Base-by-base conservation (phyloP, 2,113 vertebrate genomes). In the Etheostoma spectabile region DNA sequence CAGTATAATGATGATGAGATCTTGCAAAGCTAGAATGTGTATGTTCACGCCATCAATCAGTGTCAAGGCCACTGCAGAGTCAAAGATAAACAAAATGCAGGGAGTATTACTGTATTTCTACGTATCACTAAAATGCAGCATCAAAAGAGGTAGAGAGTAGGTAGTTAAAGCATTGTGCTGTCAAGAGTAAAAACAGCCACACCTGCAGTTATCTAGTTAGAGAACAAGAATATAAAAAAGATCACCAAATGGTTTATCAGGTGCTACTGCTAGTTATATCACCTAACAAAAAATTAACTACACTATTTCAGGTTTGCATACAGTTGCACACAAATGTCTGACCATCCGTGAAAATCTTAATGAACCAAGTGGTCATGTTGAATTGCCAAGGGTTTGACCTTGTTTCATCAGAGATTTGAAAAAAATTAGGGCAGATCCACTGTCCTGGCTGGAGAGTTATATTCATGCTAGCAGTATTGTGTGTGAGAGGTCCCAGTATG, bases 381-480 rank as follows among this genome's bases (percentile, higher is more conserved):
- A 84, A 64, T 33, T 82, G 46, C 27, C 1, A 24, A 76, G 45
- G 48, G 65, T 73, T 67, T 84, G 67, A 78, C 45, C 74, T 71
- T 27, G 60, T 75, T 82, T 73, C 55, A 86, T 74, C 69, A 68
- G n/a, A 72, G 72, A 35, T 76, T 27, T 74, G 24, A 69, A 81
- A 81, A 86, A 80, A 79, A 89, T 89, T 76, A 85, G 14, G 18
- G 16, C 69, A 85, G 45, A 84, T 86, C 72, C 51, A 67, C 61
- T 68, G 38, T 75, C 57, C 62, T 75, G 38, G 69, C 42, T 69
- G 38, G 78, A 82, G 80, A 72, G 80, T 77, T 86, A 84, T 90
- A 86, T 87, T 86, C 67, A 89, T 86, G 62, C 78, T n/a, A 45
- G 55, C 46, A 57, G 77, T 59, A 79, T 72, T 85, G 80, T 89